Base-by-base conservation (phyloP, 2,113 vertebrate genomes). In the Heliornis fulica region DNA sequence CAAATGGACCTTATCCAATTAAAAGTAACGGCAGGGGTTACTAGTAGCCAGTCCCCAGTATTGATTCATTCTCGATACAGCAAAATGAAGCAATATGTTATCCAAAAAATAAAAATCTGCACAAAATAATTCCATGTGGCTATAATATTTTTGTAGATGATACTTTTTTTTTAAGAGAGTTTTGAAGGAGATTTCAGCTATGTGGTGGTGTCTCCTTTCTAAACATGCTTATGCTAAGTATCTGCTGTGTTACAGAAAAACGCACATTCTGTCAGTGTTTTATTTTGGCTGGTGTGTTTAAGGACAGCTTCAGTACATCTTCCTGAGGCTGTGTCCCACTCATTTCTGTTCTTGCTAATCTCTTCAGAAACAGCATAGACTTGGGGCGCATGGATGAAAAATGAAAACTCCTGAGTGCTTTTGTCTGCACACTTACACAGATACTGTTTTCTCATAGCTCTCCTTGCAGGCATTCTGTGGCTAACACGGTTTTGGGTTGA, bases 191-290 rank as follows among this genome's bases (percentile, higher is more conserved):
- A 34, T 7, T 83, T 71, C 25, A 50, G 3, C 38, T 61, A 9
- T 60, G 11, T 59, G 26, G 45, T 36, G 20, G 18, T 65, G 13
- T 53, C 9, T 34, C 31, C 8, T 72, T 83, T 72, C 76, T 11
- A 87, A 87, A 64, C 5, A 69, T 8, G 9, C 3, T 23, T 51
- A 31, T 22, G 21, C 11, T 74, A 75, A 54, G 51, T 22, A 29
- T 57, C 17, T 46, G 19, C 51, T 66, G 15, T 45, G 45, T 41
- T 65, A 32, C 32, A 65, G 21, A 16, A 75, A 64, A 45, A 21
- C 4, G 7, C 3, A 29, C 13, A 31, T 29, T 32, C 43, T 22
- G 3, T 43, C 8, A 1, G 0, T 29, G 28, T 7, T 53, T 78
- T 74, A 32, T 74, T 89, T 68, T 63, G 21, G 10, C 2, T 28